A percentile compares a stretch with the other conserved stretches of the same genome.
Conservation (phyloP, 1,140 invertebrate species). For the Leptoteleia sp. region DNA sequence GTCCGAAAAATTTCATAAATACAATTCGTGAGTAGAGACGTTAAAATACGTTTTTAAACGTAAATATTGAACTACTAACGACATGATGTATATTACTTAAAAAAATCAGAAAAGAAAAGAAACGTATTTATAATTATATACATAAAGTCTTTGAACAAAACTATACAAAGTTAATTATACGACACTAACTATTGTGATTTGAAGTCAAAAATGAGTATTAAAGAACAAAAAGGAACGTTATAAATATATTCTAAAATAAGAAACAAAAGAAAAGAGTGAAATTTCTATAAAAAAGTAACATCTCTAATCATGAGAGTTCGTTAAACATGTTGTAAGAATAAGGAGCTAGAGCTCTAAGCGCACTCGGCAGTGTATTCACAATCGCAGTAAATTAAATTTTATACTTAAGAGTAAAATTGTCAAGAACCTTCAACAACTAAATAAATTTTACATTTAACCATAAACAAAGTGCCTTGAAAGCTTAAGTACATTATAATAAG, state of each 20-base stretch:
- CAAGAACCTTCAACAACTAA: constrained; percentile 52
- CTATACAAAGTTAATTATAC: too few species aligned
- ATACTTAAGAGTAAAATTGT: constrained; percentile 72
- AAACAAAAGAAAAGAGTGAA: too few species aligned
- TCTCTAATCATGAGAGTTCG: constrained; percentile 57
- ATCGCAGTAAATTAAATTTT: constrained; percentile 76
- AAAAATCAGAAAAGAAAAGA: too few species aligned
- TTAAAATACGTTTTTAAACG: constrained; percentile 8
- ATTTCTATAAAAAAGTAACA: constrained; percentile 16
- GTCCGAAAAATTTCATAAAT: constrained; percentile 51
- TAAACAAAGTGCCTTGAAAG: not conserved
- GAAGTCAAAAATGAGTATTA: too few species aligned
- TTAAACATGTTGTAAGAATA: constrained; percentile 65
- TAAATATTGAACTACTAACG: too few species aligned
- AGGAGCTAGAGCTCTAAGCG: constrained; percentile 79
- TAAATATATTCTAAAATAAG: too few species aligned
- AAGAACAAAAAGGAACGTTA: too few species aligned
- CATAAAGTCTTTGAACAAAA: too few species aligned
- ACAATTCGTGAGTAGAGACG: constrained; percentile 52
- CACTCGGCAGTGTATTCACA: constrained; percentile 81
- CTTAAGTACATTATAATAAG: not conserved
- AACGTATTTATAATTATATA: too few species aligned
- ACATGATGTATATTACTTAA: too few species aligned
- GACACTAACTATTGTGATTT: too few species aligned
- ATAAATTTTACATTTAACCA: not conserved